Conservation (phyloP, 1,140 invertebrate genomes). For the Elymnias hypermnestra region DNA sequence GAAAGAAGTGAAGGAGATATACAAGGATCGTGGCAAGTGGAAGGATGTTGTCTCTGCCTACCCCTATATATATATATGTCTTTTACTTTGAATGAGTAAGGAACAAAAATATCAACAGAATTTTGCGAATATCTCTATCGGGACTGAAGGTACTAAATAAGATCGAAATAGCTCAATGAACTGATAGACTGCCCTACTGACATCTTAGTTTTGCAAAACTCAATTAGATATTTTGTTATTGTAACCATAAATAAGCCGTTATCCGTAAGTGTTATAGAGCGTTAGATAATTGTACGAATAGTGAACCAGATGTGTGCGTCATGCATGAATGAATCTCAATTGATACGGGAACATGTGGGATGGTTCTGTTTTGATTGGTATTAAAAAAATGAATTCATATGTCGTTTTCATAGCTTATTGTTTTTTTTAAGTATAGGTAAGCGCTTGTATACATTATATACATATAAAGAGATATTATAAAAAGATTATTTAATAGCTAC, state of each 20-base stretch:
- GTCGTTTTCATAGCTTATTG: constrained; percentile 14
- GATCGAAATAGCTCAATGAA: neutral
- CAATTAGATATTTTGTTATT: constrained; percentile 8
- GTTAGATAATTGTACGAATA: constrained; percentile 35
- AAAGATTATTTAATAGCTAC: too few species aligned
- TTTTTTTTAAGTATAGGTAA: neutral
- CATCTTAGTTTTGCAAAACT: neutral
- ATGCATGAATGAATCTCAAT: constrained; percentile 31
- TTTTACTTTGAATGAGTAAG: too few species aligned
- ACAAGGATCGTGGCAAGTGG: too few species aligned
- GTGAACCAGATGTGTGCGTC: constrained; percentile 34
- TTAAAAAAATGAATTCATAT: constrained; percentile 31
- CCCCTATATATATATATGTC: too few species aligned
- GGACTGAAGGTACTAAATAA: neutral
- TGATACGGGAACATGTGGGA: constrained; percentile 24
- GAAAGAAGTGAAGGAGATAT: too few species aligned
- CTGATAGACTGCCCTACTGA: constrained; percentile 4
- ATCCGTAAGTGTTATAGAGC: constrained; percentile 27
- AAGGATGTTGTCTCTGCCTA: too few species aligned
- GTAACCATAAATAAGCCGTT: constrained; percentile 30
- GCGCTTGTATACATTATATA: too few species aligned
- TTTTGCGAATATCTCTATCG: neutral
- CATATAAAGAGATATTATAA: too few species aligned
- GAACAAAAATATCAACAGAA: too few species aligned
- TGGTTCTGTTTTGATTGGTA: constrained; percentile 23